phyloP scores from a whole-genome alignment of 2,113 vertebrate species.

The Microcebus jonahi region DNA sequence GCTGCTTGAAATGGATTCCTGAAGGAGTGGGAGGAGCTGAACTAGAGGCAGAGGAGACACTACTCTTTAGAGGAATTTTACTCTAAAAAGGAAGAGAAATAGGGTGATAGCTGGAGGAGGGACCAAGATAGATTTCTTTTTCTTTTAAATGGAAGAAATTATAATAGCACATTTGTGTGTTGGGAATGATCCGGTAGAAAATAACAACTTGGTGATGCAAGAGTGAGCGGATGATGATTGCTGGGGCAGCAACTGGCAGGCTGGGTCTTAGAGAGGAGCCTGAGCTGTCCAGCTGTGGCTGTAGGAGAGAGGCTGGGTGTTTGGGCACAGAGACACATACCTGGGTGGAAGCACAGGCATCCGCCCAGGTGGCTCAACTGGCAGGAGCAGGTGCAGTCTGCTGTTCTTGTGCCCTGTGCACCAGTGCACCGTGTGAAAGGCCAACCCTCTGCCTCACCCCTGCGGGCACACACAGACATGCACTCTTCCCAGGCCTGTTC shows the following conservation, averaged over 20 bases:
- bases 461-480: background rate
- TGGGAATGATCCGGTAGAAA: background rate
- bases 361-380: background rate
- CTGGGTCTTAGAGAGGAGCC: background rate
- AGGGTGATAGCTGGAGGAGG: background rate
- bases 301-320: background rate
- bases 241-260: background rate
- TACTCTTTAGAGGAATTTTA: background rate
- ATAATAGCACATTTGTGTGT: background rate
- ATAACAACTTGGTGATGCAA: background rate
- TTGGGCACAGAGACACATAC: background rate
- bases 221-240: background rate
- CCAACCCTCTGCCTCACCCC: background rate
- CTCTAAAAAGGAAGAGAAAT: conserved; percentile 45
- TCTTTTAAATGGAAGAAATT: background rate
- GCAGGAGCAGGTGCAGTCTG: background rate
- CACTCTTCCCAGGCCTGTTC: background rate
- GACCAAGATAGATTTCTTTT: background rate
- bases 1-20: background rate
- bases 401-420: background rate
- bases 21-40: background rate
- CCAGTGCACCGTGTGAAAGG: accelerated
- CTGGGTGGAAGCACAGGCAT: accelerated
- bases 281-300: background rate
- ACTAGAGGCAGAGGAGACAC: background rate